These are phyloP conservation scores for Phataginus tricuspis DNA, from an alignment of 2,797 vertebrate genomes.

Conservation along the genomic window DNA sequence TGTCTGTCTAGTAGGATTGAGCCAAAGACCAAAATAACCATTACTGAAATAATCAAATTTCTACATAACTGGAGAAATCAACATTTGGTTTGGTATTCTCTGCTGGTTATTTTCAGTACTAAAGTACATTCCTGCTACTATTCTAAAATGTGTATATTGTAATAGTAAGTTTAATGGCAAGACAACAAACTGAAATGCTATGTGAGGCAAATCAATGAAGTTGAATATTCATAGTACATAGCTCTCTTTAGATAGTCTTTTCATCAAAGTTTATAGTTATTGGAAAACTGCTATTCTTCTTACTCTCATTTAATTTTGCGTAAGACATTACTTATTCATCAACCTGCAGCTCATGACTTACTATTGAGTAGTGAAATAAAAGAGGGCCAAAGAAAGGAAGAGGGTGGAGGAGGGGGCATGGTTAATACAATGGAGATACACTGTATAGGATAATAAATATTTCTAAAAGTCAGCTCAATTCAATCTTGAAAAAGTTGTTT, in stretches of 20 bases:
- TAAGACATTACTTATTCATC: conserved; percentile 14
- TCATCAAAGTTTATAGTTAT: background rate
- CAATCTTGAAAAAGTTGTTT: conserved; percentile 47
- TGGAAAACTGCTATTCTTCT: conserved; percentile 10
- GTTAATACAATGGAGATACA: conserved; percentile 17
- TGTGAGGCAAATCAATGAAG: conserved; percentile 3
- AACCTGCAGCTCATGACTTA: conserved; percentile 9
- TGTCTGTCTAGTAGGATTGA: conserved; percentile 19
- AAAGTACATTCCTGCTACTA: conserved; percentile 13
- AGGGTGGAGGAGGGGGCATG: background rate
- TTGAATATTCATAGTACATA: background rate
- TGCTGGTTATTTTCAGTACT: conserved; percentile 18
- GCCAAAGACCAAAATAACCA: conserved; percentile 34
- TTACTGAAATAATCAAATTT: conserved; percentile 40
- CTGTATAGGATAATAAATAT: background rate
- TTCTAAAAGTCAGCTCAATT: conserved; percentile 28
- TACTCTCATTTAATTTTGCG: conserved; percentile 13
- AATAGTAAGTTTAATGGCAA: conserved; percentile 39
- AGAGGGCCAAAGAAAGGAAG: background rate
- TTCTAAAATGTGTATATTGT: conserved; percentile 16
- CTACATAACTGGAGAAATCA: background rate
- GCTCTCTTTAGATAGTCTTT: conserved; percentile 7
- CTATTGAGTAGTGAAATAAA: conserved; percentile 45
- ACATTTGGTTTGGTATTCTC: background rate
- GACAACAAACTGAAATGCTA: conserved; percentile 27